phyloP scores from a whole-genome alignment of 2,888 invertebrate species.

The Petrolisthes manimaculis region DNA sequence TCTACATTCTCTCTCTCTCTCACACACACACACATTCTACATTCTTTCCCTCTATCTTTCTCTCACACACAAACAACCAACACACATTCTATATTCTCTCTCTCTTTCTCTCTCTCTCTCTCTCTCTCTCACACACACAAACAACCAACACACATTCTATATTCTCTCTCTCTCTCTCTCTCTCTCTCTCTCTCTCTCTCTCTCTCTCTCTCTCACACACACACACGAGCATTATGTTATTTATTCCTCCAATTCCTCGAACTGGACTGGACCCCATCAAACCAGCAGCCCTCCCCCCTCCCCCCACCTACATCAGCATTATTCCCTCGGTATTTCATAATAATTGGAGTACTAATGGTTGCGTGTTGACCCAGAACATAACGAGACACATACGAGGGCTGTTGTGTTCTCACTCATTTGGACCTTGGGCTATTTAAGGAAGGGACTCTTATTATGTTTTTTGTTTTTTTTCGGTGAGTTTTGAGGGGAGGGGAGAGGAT shows the following conservation, averaged over 20 bases:
- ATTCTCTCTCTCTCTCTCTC: background rate
- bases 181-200: background rate
- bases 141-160: background rate
- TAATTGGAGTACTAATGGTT: too few species aligned
- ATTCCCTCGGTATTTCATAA: background rate
- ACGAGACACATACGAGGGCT: too few species aligned
- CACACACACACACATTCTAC: background rate
- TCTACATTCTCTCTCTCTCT: background rate
- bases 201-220: background rate
- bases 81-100: background rate
- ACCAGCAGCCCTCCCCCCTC: background rate
- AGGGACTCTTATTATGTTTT: too few species aligned
- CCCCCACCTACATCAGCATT: background rate
- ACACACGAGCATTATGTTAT: background rate
- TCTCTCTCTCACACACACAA: background rate
- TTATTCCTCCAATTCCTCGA: background rate
- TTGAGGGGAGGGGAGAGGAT: too few species aligned
- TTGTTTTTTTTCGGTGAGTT: too few species aligned
- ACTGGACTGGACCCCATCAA: background rate
- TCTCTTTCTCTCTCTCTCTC: background rate
- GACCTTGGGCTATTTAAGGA: too few species aligned
- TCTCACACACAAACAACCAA: background rate
- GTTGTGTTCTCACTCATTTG: too few species aligned
- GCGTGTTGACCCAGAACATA: too few species aligned
- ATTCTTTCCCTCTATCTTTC: background rate